These are phyloP conservation scores for Drosophila mimetica DNA, from an alignment of 2,888 invertebrate genomes.

Conservation along the genomic window DNA sequence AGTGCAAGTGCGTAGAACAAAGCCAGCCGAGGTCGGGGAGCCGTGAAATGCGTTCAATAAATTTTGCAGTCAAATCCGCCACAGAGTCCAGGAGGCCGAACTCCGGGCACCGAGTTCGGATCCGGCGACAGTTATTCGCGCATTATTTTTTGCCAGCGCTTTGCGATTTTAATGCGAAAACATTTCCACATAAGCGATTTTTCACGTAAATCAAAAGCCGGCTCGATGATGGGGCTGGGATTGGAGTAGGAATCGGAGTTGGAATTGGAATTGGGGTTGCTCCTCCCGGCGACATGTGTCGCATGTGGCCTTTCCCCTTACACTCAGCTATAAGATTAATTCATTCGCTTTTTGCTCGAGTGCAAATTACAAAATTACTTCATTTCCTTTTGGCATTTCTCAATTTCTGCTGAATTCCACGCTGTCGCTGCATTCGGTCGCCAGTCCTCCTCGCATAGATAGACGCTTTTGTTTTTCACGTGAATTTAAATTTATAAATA, in stretches of 20 bases:
- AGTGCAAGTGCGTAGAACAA: conserved; percentile 62
- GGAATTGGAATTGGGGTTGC: conserved; percentile 17
- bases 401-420: conserved; percentile 72
- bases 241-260: not conserved
- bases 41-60: conserved; percentile 64
- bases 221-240: conserved; percentile 49
- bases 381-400: conserved; percentile 76
- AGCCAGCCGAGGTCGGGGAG: conserved; percentile 7
- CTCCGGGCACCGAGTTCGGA: conserved; percentile 2
- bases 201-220: conserved; percentile 76
- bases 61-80: conserved; percentile 64
- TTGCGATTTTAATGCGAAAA: conserved; percentile 58
- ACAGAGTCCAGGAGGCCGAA: conserved; percentile 25
- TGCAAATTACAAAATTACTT: conserved; percentile 77
- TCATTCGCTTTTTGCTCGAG: conserved; percentile 74
- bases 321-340: conserved; percentile 67
- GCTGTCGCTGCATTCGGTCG: conserved; percentile 52
- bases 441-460: conserved; percentile 44
- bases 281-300: conserved; percentile 31
- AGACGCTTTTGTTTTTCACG: conserved; percentile 74
- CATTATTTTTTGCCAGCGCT: conserved; percentile 25
- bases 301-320: conserved; percentile 33
- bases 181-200: conserved; percentile 76
- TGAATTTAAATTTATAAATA: conserved; percentile 77
- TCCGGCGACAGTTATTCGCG: conserved; percentile 37